Base-by-base conservation (phyloP, 2,888 invertebrate species). In the Tiliacea aurago region DNA sequence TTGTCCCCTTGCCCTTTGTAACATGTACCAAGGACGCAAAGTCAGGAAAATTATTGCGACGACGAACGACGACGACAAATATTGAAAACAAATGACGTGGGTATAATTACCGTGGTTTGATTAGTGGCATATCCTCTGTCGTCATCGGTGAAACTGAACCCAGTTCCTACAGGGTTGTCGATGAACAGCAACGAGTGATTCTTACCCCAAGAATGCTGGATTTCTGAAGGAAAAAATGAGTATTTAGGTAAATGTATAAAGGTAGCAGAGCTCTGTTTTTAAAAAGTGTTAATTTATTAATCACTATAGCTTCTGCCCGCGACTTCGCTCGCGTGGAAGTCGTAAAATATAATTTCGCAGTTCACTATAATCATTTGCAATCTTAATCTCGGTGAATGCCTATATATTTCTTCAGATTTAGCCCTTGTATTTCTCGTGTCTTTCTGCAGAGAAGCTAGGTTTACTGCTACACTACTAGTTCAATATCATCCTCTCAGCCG, bases 81-180 rank as follows among this genome's bases (percentile, higher is more conserved):
- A 23, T 70, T 23, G 28, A 45, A 63, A 41, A 74, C 43, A 55
- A 49, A 56, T 49, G 64, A 79, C 37, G 28, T 59, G 20, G 47
- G n/a, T n/a, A 11, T 55, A n/a, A 5, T 70, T 87, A 97, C 97
- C 90, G 97, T 97, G 0, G 96, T 96, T 87, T 97, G 97, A 87
- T 97, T 97, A 1, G 95, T 97, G 2, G 97, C 97, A 86, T 97
- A 97, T 23, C 97, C 97, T 23, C 95, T 94, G 72, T 97, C 97
- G 73, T 96, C 95, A 18, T 97, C 95, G 0, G 97, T 97, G 86
- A 97, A 97, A 88, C 97, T 97, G 91, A 97, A 97, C 0, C 97
- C 97, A 20, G 97, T 97, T 2, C 97, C 97, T 9, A 97, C 97
- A 0, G 97, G 97, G 88, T 97, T 97, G 88, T 97, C 97, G 76